Evolutionary conservation across 2,797 vertebrate species (phyloP).

Genomic region (Liasis olivaceus): DNA sequence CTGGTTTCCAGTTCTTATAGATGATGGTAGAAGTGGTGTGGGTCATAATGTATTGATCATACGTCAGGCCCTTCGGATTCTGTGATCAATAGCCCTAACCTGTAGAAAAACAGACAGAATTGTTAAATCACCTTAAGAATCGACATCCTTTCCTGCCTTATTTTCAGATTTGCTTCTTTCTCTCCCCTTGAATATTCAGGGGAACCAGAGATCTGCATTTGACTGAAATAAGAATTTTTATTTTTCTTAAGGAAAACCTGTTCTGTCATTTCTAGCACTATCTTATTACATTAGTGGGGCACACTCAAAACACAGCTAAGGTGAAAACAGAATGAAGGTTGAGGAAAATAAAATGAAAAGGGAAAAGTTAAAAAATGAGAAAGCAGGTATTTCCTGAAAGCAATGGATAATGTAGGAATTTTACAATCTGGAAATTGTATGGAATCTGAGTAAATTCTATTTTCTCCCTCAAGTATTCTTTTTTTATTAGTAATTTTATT

Average conservation of each 20-base stretch:
- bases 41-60: constrained; percentile 93
- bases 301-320: no score
- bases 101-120: constrained; percentile 73
- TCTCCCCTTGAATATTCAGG: constrained; percentile 18
- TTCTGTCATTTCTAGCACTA: not conserved
- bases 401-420: not conserved
- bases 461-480: not conserved
- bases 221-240: not conserved
- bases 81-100: constrained; percentile 88
- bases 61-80: constrained; percentile 88
- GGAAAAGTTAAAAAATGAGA: not conserved
- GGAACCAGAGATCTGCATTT: not conserved
- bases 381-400: not conserved
- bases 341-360: not conserved
- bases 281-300: not conserved
- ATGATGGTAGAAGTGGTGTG: constrained; percentile 76
- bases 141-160: constrained; percentile 42
- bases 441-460: not conserved
- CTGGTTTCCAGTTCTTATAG: constrained; percentile 78
- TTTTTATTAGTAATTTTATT: not conserved
- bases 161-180: constrained; percentile 37
- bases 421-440: not conserved
- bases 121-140: constrained; percentile 49
- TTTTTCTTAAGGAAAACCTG: not conserved
- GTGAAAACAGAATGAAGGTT: not conserved